Evolutionary conservation across 2,113 vertebrate species (phyloP).

Genomic region (Clupea harengus): DNA sequence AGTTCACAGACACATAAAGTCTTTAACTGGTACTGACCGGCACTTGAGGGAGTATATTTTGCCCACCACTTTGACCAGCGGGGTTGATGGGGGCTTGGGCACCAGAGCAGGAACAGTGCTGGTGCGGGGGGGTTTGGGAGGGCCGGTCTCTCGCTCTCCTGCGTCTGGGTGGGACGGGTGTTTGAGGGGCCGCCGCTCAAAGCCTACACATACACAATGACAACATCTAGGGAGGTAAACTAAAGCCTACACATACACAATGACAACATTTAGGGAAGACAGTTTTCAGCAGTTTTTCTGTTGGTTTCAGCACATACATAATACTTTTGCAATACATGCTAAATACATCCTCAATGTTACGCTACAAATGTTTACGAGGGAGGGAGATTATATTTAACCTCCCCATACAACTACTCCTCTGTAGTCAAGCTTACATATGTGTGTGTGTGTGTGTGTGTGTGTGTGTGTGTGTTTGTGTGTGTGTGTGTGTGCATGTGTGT

Average conservation of each 20-base stretch:
- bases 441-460: slow-evolving; percentile 21
- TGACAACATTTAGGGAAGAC: not conserved
- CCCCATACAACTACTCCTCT: not conserved
- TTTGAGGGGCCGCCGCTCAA: slow-evolving; percentile 83
- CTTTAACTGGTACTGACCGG: slow-evolving; percentile 74
- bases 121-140: slow-evolving; percentile 79
- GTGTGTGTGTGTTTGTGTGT: not conserved
- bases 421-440: not conserved
- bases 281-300: not conserved
- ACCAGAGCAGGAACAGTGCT: slow-evolving; percentile 88
- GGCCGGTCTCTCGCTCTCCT: slow-evolving; percentile 74
- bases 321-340: not conserved
- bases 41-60: slow-evolving; percentile 96
- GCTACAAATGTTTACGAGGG: no score
- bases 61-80: slow-evolving; percentile 90
- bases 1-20: no score
- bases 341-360: not conserved
- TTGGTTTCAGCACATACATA: not conserved
- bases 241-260: not conserved
- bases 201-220: slow-evolving; percentile 66
- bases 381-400: no score
- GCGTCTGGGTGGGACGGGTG: slow-evolving; percentile 70
- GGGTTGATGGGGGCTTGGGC: slow-evolving; percentile 87
- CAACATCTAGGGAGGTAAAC: not conserved
- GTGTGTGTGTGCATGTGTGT: not conserved